Conservation (phyloP, 1,140 invertebrate species). For the Meloidogyne floridensis region DNA sequence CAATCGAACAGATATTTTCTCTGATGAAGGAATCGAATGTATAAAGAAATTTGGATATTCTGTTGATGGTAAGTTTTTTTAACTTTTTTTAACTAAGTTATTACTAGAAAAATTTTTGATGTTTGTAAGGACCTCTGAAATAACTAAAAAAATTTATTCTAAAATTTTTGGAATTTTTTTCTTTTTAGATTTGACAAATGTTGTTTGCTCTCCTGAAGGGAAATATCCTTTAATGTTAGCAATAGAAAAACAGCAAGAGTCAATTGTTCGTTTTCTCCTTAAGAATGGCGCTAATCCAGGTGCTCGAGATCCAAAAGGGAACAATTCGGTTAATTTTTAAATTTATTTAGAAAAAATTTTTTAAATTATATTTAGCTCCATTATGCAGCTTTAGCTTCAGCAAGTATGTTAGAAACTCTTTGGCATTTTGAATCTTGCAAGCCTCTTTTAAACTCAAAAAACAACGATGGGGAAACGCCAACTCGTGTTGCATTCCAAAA, state of each 20-base stretch:
- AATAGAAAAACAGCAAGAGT: constrained; percentile 57
- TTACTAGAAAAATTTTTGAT: no score
- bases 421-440: constrained; percentile 51
- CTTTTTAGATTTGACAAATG: constrained; percentile 44
- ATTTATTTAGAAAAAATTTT: background rate
- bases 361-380: constrained; percentile 29
- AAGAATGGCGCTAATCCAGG: constrained; percentile 54
- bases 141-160: no score
- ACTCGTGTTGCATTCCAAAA: constrained; percentile 59
- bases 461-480: constrained; percentile 60
- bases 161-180: constrained; percentile 1
- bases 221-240: constrained; percentile 61
- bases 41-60: constrained; percentile 51
- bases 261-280: constrained; percentile 55
- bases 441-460: constrained; percentile 53
- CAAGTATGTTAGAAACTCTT: constrained; percentile 59
- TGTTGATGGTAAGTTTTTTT: constrained; percentile 48
- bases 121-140: no score
- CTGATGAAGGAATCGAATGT: constrained; percentile 48
- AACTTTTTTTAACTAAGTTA: background rate
- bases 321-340: constrained; percentile 46
- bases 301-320: constrained; percentile 53
- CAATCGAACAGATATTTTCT: constrained; percentile 46
- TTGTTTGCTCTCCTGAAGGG: constrained; percentile 55
- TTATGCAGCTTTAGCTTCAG: constrained; percentile 57